These are phyloP conservation scores for Cyanocitta stelleri DNA, from an alignment of 2,113 vertebrate species.

Conservation along the genomic window DNA sequence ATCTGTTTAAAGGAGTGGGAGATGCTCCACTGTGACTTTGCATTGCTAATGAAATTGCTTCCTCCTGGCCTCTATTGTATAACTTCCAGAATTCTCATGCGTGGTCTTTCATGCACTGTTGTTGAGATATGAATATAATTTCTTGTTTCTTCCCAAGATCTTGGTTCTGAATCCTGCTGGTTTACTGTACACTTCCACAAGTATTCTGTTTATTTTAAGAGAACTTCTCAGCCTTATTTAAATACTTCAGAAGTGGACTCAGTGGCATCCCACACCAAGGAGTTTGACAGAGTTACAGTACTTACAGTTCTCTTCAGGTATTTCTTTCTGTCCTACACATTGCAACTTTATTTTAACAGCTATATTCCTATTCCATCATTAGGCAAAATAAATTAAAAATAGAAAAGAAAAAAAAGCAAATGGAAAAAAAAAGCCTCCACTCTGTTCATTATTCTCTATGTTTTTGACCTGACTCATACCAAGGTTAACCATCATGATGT, in stretches of 20 bases:
- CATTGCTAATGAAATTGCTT: conserved; percentile 2
- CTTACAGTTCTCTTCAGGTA: background rate
- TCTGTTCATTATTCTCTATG: background rate
- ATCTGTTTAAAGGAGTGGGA: background rate
- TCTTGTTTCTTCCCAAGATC: background rate
- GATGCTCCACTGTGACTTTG: background rate
- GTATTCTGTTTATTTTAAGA: background rate
- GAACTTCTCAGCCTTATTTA: background rate
- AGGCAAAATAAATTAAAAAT: background rate
- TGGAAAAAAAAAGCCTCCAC: background rate
- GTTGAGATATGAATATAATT: background rate
- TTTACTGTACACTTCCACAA: background rate
- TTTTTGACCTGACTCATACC: background rate
- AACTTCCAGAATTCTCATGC: background rate
- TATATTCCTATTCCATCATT: background rate
- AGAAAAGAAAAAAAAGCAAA: background rate
- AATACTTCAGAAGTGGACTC: conserved; percentile 1
- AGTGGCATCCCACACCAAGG: background rate
- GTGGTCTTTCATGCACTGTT: background rate
- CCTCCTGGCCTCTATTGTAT: background rate
- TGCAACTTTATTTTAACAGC: background rate
- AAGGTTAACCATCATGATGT: background rate
- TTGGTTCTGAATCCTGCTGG: background rate
- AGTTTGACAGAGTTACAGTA: conserved; percentile 5
- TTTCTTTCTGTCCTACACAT: background rate